Base-by-base conservation (phyloP, 2,113 vertebrate species). In the Chaetura pelagica region DNA sequence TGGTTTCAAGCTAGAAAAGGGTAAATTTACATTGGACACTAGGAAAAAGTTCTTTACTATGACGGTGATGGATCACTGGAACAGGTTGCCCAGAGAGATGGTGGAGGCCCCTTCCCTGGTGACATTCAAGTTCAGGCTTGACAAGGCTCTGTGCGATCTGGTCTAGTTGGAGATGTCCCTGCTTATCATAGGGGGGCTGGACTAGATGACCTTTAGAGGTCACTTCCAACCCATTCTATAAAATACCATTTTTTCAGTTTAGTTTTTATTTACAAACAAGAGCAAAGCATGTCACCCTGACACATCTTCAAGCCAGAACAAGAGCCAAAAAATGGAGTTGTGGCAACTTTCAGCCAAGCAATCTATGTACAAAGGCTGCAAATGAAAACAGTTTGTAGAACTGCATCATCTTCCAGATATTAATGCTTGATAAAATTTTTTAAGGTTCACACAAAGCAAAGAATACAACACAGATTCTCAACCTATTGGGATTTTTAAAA, bases 401-500 rank as follows among this genome's bases (percentile, higher is more conserved):
- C 12, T 10, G 8, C 0, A 3, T 32, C 74, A 72, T 7, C 77
- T 19, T 8, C 57, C 76, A 67, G 64, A 24, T 24, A 27, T 49
- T 14, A 24, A 29, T 0, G 26, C 73, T 44, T 16, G 34, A 17
- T 27, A 35, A 34, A 58, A 69, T 6, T 12, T 8, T 1, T 18
- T 6, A 34, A 52, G 14, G 14, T 12, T 40, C 55, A 44, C 38
- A 35, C 2, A 26, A 63, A 52, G 62, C 30, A 23, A 40, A 61
- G 69, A 66, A 20, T 5, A 80, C n/a, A 61, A 27, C 0, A 10
- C 15, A 72, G 55, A 38, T 8, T 58, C 68, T 59, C 66, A 24
- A 2, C 2, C 17, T 54, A 10, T 0, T 10, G 49, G 19, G 59
- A 26, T 12, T 29, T 44, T 7, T 6, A 4, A 12, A 18, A 15